Percentiles rank a stretch among this genome's conserved stretches.
phyloP scores from a whole-genome alignment of 2,888 invertebrate species.

The Abrostola tripartita region DNA sequence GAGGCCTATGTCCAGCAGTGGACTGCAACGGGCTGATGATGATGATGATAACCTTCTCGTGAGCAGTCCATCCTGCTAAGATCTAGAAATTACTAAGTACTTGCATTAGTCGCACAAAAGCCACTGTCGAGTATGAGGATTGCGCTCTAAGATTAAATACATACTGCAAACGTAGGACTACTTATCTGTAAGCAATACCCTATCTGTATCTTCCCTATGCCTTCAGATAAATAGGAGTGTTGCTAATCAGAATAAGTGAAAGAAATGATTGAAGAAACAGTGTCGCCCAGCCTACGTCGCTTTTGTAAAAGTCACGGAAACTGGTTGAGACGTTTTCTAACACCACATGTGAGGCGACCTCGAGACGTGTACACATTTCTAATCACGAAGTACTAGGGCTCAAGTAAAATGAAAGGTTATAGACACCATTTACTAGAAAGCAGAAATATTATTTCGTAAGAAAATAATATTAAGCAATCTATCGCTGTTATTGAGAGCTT shows the following conservation, averaged over 20 bases:
- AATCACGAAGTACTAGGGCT: conserved; percentile 14
- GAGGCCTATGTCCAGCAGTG: too few relatives aligned
- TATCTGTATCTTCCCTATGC: neutral
- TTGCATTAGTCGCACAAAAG: too few relatives aligned
- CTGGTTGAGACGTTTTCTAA: conserved; percentile 61
- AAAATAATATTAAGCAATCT: neutral
- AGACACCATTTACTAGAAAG: neutral
- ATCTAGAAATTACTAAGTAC: too few relatives aligned
- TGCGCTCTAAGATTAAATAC: too few relatives aligned
- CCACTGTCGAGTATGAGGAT: too few relatives aligned
- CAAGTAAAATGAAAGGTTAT: neutral
- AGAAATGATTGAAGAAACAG: conserved; percentile 9
- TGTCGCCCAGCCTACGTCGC: conserved; percentile 3
- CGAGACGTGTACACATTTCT: conserved; percentile 22
- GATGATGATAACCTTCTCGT: too few relatives aligned
- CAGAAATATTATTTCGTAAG: neutral
- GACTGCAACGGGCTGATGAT: too few relatives aligned
- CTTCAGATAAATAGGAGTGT: neutral
- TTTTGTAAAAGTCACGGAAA: conserved; percentile 45
- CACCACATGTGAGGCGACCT: conserved; percentile 48
- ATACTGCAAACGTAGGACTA: too few relatives aligned
- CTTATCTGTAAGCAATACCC: neutral
- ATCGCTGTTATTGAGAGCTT: too few relatives aligned
- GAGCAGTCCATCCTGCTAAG: too few relatives aligned
- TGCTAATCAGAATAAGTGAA: conserved; percentile 6